These are phyloP conservation scores for Lamellibrachia satsuma DNA, from an alignment of 2,888 invertebrate genomes.

Conservation along the genomic window DNA sequence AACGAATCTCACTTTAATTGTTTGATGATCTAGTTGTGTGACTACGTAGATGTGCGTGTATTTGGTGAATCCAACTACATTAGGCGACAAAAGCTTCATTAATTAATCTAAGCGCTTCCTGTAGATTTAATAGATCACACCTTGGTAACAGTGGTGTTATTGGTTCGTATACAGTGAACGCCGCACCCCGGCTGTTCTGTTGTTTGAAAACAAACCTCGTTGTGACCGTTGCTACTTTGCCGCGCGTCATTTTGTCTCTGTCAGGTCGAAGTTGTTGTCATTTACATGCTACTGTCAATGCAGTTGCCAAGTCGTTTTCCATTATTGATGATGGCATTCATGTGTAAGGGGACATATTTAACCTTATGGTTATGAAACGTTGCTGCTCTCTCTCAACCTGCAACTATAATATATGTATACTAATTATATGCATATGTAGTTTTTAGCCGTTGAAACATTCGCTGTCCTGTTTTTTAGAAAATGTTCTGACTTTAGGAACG, in stretches of 20 bases:
- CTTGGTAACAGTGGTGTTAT: background rate
- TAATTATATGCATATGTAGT: too few relatives aligned
- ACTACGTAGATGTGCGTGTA: too few relatives aligned
- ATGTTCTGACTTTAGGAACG: too few relatives aligned
- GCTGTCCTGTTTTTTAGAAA: too few relatives aligned
- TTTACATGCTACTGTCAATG: background rate
- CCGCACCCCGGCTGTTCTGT: background rate
- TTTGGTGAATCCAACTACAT: background rate
- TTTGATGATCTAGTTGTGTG: too few relatives aligned
- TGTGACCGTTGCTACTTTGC: background rate
- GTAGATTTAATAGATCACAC: background rate
- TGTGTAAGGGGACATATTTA: background rate
- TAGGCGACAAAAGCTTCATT: background rate
- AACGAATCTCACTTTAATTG: too few relatives aligned
- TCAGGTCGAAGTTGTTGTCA: background rate
- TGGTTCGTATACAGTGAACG: background rate
- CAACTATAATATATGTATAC: background rate
- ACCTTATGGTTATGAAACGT: background rate
- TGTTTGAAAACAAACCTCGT: background rate
- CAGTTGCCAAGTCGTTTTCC: background rate
- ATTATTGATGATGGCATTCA: background rate
- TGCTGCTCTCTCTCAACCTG: background rate
- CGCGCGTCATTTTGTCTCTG: background rate
- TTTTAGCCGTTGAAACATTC: too few relatives aligned
- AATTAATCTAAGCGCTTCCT: background rate